Evolutionary conservation across 2,888 invertebrate species (phyloP).

Genomic region (Lepas anatifera): DNA sequence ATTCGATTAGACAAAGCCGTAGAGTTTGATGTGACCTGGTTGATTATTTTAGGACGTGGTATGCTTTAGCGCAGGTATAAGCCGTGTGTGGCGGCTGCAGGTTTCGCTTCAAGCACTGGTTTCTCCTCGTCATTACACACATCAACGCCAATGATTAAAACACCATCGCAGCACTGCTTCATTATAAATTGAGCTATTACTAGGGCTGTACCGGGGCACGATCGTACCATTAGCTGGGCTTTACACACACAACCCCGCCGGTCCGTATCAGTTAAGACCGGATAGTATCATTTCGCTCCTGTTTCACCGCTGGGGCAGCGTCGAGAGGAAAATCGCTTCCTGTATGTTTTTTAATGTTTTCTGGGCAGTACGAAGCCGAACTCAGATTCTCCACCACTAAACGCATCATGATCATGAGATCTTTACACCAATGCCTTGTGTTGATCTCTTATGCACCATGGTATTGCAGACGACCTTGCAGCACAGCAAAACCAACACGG

Average conservation of each 20-base stretch:
- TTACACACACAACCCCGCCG: background rate
- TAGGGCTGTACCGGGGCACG: background rate
- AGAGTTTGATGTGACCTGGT: no score
- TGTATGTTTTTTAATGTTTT: no score
- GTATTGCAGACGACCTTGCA: no score
- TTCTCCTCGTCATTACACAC: background rate
- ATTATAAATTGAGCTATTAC: slow-evolving; percentile 1
- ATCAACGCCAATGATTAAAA: background rate
- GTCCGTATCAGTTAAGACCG: background rate
- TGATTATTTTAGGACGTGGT: no score
- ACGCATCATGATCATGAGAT: no score
- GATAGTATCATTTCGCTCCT: background rate
- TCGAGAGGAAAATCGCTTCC: background rate
- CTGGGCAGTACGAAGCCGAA: no score
- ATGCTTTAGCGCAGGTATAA: no score
- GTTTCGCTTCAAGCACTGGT: background rate
- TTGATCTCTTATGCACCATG: no score
- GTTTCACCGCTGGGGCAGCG: background rate
- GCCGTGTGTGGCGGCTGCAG: background rate
- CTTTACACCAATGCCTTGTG: no score
- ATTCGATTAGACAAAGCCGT: no score
- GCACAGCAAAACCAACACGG: no score
- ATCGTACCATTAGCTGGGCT: background rate
- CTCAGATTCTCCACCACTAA: no score
- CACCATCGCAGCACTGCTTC: background rate